phyloP scores from a whole-genome alignment of 2,888 invertebrate genomes.

The Nowickia ferox region DNA sequence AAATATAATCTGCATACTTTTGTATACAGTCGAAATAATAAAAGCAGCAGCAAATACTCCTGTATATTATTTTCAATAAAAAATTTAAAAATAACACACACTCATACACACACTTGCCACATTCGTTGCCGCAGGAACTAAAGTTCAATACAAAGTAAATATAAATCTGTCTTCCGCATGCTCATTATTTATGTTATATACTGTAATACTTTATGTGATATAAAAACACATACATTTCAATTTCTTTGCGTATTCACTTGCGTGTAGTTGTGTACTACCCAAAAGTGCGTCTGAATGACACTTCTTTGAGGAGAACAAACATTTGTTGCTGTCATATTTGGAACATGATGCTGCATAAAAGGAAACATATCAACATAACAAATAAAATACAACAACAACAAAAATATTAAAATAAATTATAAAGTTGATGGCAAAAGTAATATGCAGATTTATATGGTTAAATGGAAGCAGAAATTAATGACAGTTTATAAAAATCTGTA shows the following conservation, averaged over 20 bases:
- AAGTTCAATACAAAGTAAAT: background rate
- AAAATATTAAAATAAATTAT: background rate
- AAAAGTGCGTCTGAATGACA: constrained; percentile 49
- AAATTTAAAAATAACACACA: too few relatives aligned
- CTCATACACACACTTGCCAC: too few relatives aligned
- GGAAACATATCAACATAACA: background rate
- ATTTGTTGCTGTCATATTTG: constrained; percentile 56
- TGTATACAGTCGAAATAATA: background rate
- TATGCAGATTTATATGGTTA: constrained; percentile 38
- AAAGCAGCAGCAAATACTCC: background rate
- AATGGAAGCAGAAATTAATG: constrained; percentile 25
- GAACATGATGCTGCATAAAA: constrained; percentile 20
- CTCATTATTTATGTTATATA: background rate
- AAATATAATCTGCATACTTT: constrained; percentile 12
- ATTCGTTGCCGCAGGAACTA: background rate
- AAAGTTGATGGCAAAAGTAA: constrained; percentile 10
- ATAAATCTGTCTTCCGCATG: background rate
- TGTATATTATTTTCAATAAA: background rate
- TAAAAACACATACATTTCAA: background rate
- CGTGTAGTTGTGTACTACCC: constrained; percentile 1
- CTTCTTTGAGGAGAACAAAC: constrained; percentile 37
- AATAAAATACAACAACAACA: background rate
- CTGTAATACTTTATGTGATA: background rate
- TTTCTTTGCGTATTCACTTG: background rate
- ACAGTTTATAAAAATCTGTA: constrained; percentile 23